Base-by-base conservation (phyloP, 2,888 invertebrate genomes). In the Hyles lineata region DNA sequence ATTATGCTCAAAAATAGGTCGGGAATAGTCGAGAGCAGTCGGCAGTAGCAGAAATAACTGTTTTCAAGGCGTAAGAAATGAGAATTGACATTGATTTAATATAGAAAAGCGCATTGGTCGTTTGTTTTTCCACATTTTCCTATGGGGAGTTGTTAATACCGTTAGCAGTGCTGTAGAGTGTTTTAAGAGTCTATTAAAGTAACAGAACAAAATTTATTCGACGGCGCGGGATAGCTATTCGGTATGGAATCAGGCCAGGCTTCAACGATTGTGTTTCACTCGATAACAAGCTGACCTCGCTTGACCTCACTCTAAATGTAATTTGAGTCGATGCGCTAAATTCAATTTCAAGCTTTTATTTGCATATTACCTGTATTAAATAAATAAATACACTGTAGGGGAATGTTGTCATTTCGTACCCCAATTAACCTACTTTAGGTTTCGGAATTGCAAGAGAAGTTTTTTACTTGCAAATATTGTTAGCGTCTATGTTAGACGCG, bases 251-350 rank as follows among this genome's bases (percentile, higher is more conserved):
- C 78, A 78, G 82, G 85, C 74, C 81, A 82, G 77, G 76, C 86
- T 78, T 76, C 71, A 75, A 75, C 81, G 82, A 88, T 89, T 85
- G 85, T 87, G 78, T 85, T 89, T 85, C 84, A 82, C 76, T 81
- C 84, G 84, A 87, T 89, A 89, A 85, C 87, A 84, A 85, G 83
- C 82, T 82, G 83, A 84, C 86, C 84, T 73, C 79, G 73, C 55
- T 80, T 83, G 82, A 82, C 82, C 83, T 80, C 78, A 76, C 79
- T 82, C 76, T 78, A 75, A 80, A 80, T 82, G 83, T 85, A 86
- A 87, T 85, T 83, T 79, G 77, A 87, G 77, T 76, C 80, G 79
- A 83, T 82, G 81, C 78, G 82, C 83, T 84, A 80, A 81, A 87
- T 85, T 85, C 81, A 82, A 86, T 85, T 82, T 74, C 79, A 76